Evolutionary conservation across 1,140 invertebrate species (phyloP), one percentile per base, ranked within the genome.

Genomic region (Megalopta genalis): DNA sequence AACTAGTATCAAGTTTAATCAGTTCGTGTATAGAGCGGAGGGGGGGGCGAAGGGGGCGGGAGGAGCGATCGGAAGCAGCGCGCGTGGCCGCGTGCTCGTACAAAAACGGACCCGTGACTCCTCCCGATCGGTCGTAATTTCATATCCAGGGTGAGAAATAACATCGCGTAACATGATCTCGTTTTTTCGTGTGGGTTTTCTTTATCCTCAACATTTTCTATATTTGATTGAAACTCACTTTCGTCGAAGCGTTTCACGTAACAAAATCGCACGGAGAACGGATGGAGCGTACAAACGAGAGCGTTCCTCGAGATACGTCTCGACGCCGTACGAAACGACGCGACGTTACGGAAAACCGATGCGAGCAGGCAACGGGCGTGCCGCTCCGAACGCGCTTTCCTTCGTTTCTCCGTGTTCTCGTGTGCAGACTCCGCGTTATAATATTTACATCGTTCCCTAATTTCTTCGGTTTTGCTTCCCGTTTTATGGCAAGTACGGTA

Each of bases 401-500:
- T 46, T 46, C 42, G 42, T 46, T 52, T 52, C 71, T 69, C 62
- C 42, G 65, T 74, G 27, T 60, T 75, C 12, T 73, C 63, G 37
- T 39, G 59, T 57, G 46, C 23, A 49, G 73, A 23, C 23, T 57
- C 57, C 37, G 70, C 46, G 73, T 4, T 32, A 71, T 72, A 77
- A 78, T 86, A 86, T 87, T 57, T 86, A 86, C 75, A 86, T 76
- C 49, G 32, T 63, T 57, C 18, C 54, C 59, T 39, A 71, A 42
- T 71, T 77, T 42, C 54, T 39, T 54, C 77, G 78, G 69, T 32
- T 65, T 72, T 69, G 18, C 64, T 74, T 39, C 18, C 62, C 64
- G 77, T 69, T 85, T n/a, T 83, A 87, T 88, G 77, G 86, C 85
- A 88, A 86, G 42, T 82, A 75, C 62, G 79, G 27, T 85, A 86